A percentile compares a stretch with the other conserved stretches of the same genome.
Evolutionary conservation across 2,797 vertebrate genomes (phyloP).

Genomic region (Gymnocypris eckloni): DNA sequence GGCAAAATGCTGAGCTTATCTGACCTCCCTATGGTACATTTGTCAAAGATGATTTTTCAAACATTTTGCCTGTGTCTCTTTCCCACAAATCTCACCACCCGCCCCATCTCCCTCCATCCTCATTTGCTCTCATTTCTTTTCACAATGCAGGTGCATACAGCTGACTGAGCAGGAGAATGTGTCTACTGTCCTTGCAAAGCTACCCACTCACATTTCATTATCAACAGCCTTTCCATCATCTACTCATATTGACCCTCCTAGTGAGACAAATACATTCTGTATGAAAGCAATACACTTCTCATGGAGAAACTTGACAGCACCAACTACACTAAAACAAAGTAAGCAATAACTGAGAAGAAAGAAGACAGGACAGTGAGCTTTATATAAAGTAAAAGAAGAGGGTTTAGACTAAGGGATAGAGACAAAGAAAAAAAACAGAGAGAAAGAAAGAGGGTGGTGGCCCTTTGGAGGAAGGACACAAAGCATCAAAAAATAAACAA

Average conservation of each 20-base stretch:
- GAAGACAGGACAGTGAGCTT: neutral
- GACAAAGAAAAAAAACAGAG: neutral
- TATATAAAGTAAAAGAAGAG: constrained; percentile 24
- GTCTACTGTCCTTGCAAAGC: constrained; percentile 41
- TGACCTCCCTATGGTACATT: constrained; percentile 2
- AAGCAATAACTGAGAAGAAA: constrained; percentile 6
- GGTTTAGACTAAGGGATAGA: neutral
- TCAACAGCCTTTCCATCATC: constrained; percentile 47
- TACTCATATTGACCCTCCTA: constrained; percentile 25
- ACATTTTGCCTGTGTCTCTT: constrained; percentile 7
- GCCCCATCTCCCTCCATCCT: neutral
- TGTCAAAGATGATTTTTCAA: constrained; percentile 22
- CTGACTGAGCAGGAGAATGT: constrained; percentile 34
- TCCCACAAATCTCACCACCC: neutral
- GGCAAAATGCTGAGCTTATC: neutral
- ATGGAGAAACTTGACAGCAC: constrained; percentile 37
- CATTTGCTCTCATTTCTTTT: constrained; percentile 1
- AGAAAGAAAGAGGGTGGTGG: neutral
- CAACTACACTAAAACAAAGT: constrained; percentile 27
- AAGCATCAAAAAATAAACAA: neutral
- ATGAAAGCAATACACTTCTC: constrained; percentile 32
- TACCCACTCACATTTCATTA: constrained; percentile 53
- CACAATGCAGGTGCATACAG: constrained; percentile 29
- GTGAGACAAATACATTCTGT: constrained; percentile 23
- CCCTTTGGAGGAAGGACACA: neutral